phyloP scores from a whole-genome alignment of 2,888 invertebrate species.

The Tetragnatha montana region DNA sequence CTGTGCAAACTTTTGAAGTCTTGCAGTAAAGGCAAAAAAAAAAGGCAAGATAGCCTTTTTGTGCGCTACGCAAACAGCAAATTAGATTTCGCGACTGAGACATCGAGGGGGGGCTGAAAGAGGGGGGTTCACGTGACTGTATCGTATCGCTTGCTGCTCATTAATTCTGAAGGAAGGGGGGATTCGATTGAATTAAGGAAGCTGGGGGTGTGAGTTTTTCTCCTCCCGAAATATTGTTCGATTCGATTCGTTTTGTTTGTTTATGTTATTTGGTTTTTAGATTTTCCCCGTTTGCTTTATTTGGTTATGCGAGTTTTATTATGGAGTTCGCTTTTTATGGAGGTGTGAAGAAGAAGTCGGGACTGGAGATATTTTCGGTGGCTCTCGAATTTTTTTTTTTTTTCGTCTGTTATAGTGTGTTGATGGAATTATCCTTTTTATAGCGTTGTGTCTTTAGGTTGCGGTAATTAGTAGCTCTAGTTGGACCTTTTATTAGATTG shows the following conservation, averaged over 20 bases:
- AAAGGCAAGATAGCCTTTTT: neutral
- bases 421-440: too few relatives aligned
- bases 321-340: neutral
- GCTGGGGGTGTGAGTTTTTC: conserved; percentile 14
- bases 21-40: neutral
- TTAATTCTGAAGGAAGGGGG: conserved; percentile 24
- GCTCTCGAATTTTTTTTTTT: too few relatives aligned
- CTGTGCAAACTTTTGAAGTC: neutral
- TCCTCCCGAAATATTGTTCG: conserved; percentile 42
- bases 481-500: too few relatives aligned
- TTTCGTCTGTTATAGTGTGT: too few relatives aligned
- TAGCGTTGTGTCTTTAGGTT: too few relatives aligned
- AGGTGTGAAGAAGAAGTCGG: too few relatives aligned
- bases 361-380: too few relatives aligned
- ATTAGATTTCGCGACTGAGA: conserved; percentile 48
- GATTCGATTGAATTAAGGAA: conserved; percentile 47
- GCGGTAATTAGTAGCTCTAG: too few relatives aligned
- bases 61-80: conserved; percentile 45
- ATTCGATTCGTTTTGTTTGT: neutral
- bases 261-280: neutral
- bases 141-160: conserved; percentile 37
- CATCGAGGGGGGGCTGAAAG: neutral
- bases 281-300: neutral
- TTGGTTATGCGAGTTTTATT: neutral
- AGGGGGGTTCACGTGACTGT: conserved; percentile 21